Evolutionary conservation across 2,797 vertebrate species (phyloP).

Genomic region (Yasuhikotakia modesta): DNA sequence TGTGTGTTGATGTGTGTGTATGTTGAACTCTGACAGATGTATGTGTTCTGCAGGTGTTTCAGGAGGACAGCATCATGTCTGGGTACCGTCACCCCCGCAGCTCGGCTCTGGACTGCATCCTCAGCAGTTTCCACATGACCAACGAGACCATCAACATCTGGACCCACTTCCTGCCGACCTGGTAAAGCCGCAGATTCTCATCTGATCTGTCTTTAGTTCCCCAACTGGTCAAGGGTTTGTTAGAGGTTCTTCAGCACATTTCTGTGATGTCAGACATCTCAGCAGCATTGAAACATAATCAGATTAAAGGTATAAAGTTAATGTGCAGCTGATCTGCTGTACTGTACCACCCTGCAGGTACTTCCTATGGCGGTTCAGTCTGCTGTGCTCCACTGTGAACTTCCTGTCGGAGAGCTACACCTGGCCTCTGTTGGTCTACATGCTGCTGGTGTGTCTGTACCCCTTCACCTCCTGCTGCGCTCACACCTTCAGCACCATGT

Average conservation of each 20-base stretch:
- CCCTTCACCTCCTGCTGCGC: conserved; percentile 85
- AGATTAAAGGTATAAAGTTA: background rate
- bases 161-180: conserved; percentile 89
- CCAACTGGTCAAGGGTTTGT: too few species aligned
- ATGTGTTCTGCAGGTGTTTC: conserved; percentile 79
- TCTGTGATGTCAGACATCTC: too few species aligned
- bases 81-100: conserved; percentile 87
- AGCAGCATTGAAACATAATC: background rate
- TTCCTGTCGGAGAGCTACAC: conserved; percentile 79
- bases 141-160: conserved; percentile 92
- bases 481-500: conserved; percentile 87
- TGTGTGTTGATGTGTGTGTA: background rate
- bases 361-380: conserved; percentile 80
- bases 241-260: background rate
- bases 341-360: conserved; percentile 70
- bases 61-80: conserved; percentile 87
- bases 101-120: conserved; percentile 86
- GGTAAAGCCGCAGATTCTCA: conserved; percentile 67
- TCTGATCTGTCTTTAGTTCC: background rate
- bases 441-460: conserved; percentile 84
- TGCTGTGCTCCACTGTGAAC: conserved; percentile 74
- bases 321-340: background rate
- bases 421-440: conserved; percentile 84
- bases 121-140: conserved; percentile 90
- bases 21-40: too few species aligned